Conservation (phyloP, 2,113 vertebrate species). For the Prinia subflava region DNA sequence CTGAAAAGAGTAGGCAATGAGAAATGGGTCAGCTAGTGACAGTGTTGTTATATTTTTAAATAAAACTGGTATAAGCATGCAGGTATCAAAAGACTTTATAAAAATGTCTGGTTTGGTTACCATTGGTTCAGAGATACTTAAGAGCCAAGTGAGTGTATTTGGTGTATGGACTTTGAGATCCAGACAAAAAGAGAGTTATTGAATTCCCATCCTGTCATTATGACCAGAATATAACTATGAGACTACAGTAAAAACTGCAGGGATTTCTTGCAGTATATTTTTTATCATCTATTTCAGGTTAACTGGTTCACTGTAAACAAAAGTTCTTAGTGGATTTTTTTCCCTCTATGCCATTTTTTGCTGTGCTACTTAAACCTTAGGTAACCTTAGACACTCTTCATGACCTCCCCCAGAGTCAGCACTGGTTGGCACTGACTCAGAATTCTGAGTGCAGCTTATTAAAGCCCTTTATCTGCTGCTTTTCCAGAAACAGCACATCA, state of each 20-base stretch:
- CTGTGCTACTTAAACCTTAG: not conserved
- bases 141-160: not conserved
- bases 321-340: not conserved
- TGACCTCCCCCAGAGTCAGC: not conserved
- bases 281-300: not conserved
- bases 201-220: not conserved
- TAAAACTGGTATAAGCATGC: not conserved
- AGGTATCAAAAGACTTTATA: not conserved
- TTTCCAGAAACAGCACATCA: not conserved
- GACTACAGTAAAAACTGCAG: not conserved
- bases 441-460: not conserved
- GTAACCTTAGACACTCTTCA: not conserved
- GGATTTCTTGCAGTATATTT: not conserved
- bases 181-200: not conserved
- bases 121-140: not conserved
- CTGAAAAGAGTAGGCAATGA: not conserved
- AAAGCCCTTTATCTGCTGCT: not conserved
- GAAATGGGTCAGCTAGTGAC: constrained; percentile 40
- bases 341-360: not conserved
- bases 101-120: not conserved
- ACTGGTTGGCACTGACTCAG: not conserved
- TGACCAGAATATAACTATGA: not conserved
- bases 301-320: not conserved
- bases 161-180: not conserved
- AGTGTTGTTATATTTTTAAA: not conserved